These are phyloP conservation scores for Zygothrica quintamaculata DNA, from an alignment of 2,888 invertebrate genomes.

Conservation along the genomic window DNA sequence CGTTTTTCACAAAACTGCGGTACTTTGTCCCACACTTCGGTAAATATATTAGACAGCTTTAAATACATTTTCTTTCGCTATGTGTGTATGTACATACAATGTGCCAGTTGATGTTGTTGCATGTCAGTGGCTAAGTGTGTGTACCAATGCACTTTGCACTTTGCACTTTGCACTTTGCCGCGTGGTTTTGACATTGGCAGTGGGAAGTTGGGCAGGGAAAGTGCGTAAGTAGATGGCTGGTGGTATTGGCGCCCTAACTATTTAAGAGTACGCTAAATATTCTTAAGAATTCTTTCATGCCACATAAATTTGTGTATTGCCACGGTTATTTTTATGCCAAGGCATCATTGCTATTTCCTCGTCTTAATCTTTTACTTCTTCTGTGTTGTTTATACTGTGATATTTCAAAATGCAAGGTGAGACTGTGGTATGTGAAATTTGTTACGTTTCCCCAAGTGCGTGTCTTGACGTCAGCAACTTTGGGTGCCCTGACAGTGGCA, in stretches of 20 bases:
- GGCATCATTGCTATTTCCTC: constrained; percentile 42
- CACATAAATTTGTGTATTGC: constrained; percentile 55
- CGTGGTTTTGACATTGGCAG: constrained; percentile 60
- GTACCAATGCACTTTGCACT: too few species aligned
- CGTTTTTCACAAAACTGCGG: constrained; percentile 48
- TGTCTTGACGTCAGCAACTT: constrained; percentile 9
- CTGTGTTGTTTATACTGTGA: too few species aligned
- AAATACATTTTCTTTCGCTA: constrained; percentile 25
- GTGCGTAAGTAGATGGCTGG: background rate
- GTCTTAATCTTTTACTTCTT: constrained; percentile 18
- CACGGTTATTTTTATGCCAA: constrained; percentile 66
- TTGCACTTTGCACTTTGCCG: constrained; percentile 55
- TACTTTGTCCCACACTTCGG: constrained; percentile 33
- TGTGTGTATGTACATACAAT: background rate
- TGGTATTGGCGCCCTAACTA: constrained; percentile 28
- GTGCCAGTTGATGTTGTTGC: background rate
- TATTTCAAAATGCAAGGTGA: too few species aligned
- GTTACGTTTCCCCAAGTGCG: constrained; percentile 65
- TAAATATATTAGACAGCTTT: background rate
- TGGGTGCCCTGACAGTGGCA: constrained; percentile 37
- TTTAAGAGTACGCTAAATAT: constrained; percentile 29
- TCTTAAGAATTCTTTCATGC: constrained; percentile 50
- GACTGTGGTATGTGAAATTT: constrained; percentile 71
- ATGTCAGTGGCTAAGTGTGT: constrained; percentile 42
- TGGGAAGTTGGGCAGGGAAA: constrained; percentile 6